Evolutionary conservation across 2,888 invertebrate species (phyloP).

Genomic region (Tenthredo distinguenda): DNA sequence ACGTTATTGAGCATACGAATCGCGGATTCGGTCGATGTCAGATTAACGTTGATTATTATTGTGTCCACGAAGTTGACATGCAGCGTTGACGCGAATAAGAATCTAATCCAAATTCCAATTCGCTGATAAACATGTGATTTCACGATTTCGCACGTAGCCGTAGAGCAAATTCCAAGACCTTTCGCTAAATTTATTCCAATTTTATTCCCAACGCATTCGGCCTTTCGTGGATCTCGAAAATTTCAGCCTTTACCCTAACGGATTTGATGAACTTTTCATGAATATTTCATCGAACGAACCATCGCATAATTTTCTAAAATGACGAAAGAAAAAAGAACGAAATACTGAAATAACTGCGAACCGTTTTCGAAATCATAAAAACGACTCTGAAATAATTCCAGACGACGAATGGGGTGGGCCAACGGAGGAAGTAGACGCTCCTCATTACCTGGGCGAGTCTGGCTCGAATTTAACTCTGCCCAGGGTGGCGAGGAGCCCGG

Average conservation of each 20-base stretch:
- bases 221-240: not conserved
- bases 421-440: slow-evolving; percentile 70
- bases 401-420: slow-evolving; percentile 86
- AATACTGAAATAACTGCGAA: not conserved
- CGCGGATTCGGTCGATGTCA: not conserved
- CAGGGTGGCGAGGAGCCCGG: slow-evolving; percentile 73
- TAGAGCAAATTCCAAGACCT: not conserved
- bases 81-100: not conserved
- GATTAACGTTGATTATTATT: not conserved
- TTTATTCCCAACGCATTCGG: slow-evolving; percentile 10
- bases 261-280: not conserved
- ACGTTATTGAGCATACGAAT: not conserved
- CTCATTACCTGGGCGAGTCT: slow-evolving; percentile 68
- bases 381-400: slow-evolving; percentile 76
- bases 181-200: slow-evolving; percentile 13
- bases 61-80: not conserved
- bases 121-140: not conserved
- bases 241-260: not conserved
- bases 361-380: not conserved
- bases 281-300: not conserved
- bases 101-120: not conserved
- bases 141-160: not conserved
- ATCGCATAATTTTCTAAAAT: not conserved
- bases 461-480: slow-evolving; percentile 70
- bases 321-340: not conserved